These are phyloP conservation scores for Abramis brama DNA, from an alignment of 2,113 vertebrate species.

Conservation along the genomic window DNA sequence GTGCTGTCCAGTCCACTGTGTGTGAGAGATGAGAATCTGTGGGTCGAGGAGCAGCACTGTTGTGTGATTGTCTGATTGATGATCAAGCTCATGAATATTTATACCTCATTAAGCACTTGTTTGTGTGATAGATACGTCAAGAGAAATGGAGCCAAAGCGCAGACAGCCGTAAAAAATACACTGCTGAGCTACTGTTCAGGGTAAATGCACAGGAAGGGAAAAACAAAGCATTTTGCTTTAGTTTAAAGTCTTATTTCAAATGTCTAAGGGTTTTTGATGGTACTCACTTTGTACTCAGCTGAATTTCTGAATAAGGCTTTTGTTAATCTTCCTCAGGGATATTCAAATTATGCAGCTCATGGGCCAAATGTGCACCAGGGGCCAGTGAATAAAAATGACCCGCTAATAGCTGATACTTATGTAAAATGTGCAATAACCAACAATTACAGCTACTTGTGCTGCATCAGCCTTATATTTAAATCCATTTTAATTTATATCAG, in stretches of 20 bases:
- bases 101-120: conserved; percentile 37
- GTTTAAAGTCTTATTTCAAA: background rate
- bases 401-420: background rate
- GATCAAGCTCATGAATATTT: conserved; percentile 38
- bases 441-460: background rate
- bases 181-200: background rate
- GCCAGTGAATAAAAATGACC: conserved; percentile 1
- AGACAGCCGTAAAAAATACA: background rate
- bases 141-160: background rate
- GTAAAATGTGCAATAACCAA: background rate
- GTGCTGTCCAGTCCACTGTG: conserved; percentile 23
- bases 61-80: conserved; percentile 29
- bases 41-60: background rate
- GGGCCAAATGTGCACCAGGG: background rate
- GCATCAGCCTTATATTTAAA: background rate
- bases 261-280: conserved; percentile 2
- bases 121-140: conserved; percentile 7
- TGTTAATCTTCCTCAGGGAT: conserved; percentile 15
- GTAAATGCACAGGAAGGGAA: background rate
- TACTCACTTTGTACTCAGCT: background rate
- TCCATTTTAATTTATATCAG: background rate
- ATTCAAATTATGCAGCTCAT: conserved; percentile 6
- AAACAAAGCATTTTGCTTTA: background rate
- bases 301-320: background rate
- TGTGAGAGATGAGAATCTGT: conserved; percentile 39